Conservation (phyloP, 2,888 invertebrate species). For the Plusia festucae region DNA sequence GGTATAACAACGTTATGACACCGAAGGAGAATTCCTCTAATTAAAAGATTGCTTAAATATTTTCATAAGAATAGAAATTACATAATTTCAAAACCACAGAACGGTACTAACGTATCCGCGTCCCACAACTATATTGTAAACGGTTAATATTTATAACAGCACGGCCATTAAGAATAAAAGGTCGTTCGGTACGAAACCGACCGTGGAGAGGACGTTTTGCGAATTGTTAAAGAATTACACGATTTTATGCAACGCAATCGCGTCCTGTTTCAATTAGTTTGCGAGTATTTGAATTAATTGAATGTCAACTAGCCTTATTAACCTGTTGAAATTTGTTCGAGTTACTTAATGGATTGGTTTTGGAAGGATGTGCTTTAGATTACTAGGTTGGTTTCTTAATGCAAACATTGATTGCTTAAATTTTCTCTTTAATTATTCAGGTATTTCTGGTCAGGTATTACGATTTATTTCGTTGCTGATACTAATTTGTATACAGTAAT, state of each 20-base stretch:
- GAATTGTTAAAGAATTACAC: conserved; percentile 49
- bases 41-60: conserved; percentile 1
- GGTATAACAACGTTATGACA: neutral
- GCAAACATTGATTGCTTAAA: neutral
- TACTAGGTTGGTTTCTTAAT: neutral
- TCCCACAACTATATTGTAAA: conserved; percentile 32
- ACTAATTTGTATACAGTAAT: conserved; percentile 1
- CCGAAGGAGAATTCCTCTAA: neutral
- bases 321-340: conserved; percentile 3
- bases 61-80: neutral
- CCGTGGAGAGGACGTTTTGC: conserved; percentile 51
- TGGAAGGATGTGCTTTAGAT: neutral
- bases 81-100: conserved; percentile 46
- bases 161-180: conserved; percentile 48
- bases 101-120: conserved; percentile 39
- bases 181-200: conserved; percentile 49
- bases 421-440: conserved; percentile 2
- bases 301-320: conserved; percentile 38
- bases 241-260: conserved; percentile 42
- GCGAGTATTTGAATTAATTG: conserved; percentile 38
- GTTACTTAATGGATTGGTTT: conserved; percentile 5
- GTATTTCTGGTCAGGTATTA: conserved; percentile 1
- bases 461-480: conserved; percentile 3
- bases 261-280: conserved; percentile 49
- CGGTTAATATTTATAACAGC: conserved; percentile 46